A percentile compares a stretch with the other conserved stretches of the same genome.
Evolutionary conservation across 2,888 invertebrate species (phyloP).

Genomic region (Automeris io): DNA sequence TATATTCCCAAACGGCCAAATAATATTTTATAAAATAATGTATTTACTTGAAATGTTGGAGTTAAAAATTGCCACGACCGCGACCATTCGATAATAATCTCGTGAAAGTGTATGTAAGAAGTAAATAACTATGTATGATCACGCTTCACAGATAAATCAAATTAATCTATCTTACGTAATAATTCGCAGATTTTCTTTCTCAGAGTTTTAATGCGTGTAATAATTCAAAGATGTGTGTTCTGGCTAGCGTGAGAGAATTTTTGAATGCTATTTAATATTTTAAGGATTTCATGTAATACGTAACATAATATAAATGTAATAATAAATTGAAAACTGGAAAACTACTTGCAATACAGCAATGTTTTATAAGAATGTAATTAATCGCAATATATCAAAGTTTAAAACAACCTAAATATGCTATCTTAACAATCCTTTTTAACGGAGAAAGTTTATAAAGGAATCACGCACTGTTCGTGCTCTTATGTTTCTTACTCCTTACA

Average conservation of each 20-base stretch:
- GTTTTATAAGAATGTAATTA: too few relatives aligned
- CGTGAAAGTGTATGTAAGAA: slow-evolving; percentile 8
- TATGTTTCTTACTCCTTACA: slow-evolving; percentile 19
- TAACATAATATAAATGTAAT: too few relatives aligned
- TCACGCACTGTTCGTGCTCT: slow-evolving; percentile 55
- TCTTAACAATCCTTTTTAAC: slow-evolving; percentile 46
- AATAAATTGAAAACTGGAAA: too few relatives aligned
- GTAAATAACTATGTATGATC: slow-evolving; percentile 7
- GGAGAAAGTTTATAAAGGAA: slow-evolving; percentile 44
- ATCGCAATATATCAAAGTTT: too few relatives aligned
- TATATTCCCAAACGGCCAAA: slow-evolving; percentile 1
- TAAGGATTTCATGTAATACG: too few relatives aligned
- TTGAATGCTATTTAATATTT: not conserved
- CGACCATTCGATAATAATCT: not conserved
- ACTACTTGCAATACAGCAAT: too few relatives aligned
- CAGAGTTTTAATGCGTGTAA: slow-evolving; percentile 4
- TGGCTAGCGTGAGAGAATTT: slow-evolving; percentile 1
- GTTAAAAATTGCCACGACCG: slow-evolving; percentile 6
- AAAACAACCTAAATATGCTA: slow-evolving; percentile 22
- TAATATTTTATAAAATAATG: slow-evolving; percentile 2
- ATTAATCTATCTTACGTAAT: slow-evolving; percentile 6
- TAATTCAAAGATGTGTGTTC: slow-evolving; percentile 1
- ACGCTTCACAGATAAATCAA: slow-evolving; percentile 9
- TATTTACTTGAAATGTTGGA: slow-evolving; percentile 3
- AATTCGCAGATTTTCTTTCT: slow-evolving; percentile 1